Conservation (phyloP, 2,888 invertebrate genomes). For the Trachelus tabidus region DNA sequence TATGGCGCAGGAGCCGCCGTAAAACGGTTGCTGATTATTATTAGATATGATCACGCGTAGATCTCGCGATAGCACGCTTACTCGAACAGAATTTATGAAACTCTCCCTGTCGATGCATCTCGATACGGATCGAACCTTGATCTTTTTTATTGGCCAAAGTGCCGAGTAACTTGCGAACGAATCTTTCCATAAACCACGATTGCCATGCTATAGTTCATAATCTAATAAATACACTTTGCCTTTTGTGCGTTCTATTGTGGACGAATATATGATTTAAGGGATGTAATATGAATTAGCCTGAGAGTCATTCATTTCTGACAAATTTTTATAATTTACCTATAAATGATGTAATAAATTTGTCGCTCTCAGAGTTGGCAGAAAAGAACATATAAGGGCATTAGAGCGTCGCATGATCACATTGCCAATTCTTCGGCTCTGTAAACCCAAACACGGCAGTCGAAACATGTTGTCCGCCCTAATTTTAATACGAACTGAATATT, state of each 20-base stretch:
- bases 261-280: not conserved
- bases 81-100: conserved; percentile 30
- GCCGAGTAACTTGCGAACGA: not conserved
- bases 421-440: not conserved
- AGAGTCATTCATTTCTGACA: not conserved
- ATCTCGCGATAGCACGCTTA: conserved; percentile 36
- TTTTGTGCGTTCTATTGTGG: not conserved
- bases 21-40: conserved; percentile 51
- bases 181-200: not conserved
- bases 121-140: not conserved
- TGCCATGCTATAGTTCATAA: not conserved
- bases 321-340: not conserved
- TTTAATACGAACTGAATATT: not conserved
- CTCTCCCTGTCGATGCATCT: conserved; percentile 11
- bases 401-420: not conserved
- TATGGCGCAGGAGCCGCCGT: conserved; percentile 38
- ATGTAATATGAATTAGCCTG: not conserved
- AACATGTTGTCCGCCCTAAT: not conserved
- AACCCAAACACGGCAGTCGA: not conserved
- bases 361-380: not conserved
- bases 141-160: not conserved
- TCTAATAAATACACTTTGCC: not conserved
- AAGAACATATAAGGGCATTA: not conserved
- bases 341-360: not conserved
- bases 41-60: conserved; percentile 49